Base-by-base conservation (phyloP, 1,140 invertebrate genomes). In the Spodoptera litura region DNA sequence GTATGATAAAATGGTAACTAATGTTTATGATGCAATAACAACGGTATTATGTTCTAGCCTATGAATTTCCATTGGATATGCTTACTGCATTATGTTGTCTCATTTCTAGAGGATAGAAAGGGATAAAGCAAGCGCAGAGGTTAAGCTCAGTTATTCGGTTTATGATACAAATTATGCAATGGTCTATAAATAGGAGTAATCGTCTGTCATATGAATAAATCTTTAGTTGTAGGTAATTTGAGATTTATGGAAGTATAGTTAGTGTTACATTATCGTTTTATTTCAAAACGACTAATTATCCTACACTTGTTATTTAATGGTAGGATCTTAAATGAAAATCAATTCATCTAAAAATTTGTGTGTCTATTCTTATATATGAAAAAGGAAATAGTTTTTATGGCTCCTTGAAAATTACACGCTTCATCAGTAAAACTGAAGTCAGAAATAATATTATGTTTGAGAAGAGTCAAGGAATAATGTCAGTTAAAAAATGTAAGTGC, bases 1-100 rank as follows among this genome's bases (percentile, higher is more conserved):
- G 80, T 86, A 89, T 89, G 87, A 88, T 91, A 91, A 91, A 90
- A 91, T 89, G 83, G 66, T 91, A 89, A 91, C 84, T 91, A 81
- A 89, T 88, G 68, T 93, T 92, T 92, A 91, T 88, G 87, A 75
- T 80, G 86, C 81, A 87, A 92, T 92, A 92, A 91, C 61, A 88
- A 75, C 82, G 84, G 81, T 82, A 79, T 89, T 86, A 87, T 86
- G 83, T 53, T 82, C 64, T 84, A 80, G 76, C 81, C 71, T 83
- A 82, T 86, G 81, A 86, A 87, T 89, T 85, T 84, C 81, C 84
- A 86, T 84, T 82, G 79, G 71, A 78, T 77, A 78, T 78, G 66
- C 38, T 80, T 78, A 71, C 55, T 15, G 59, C 51, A 61, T 81
- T 71, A 78, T 59, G 51, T 35, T 51, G 38, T 84, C 79, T 78